Percentiles rank a stretch among this genome's conserved stretches.
Conservation (phyloP, 2,888 invertebrate genomes). For the Argyresthia albistria region DNA sequence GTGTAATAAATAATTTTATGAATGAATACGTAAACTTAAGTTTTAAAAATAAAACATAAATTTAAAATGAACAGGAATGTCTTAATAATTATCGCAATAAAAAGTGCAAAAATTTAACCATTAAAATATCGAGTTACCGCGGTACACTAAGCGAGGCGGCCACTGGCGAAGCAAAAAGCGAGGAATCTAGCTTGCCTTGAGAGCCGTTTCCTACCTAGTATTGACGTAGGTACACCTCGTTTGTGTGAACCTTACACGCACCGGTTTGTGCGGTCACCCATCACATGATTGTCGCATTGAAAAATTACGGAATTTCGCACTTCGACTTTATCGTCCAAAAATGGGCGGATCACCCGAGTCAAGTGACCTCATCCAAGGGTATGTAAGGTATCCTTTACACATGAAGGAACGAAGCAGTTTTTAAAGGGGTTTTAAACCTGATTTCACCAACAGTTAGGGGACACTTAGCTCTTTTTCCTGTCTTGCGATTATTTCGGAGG, state of each 20-base stretch:
- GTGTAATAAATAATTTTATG: no score
- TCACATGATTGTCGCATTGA: not conserved
- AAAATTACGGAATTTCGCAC: not conserved
- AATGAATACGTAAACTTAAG: no score
- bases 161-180: conserved; percentile 9
- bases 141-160: conserved; percentile 27
- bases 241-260: conserved; percentile 1
- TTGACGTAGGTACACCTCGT: conserved; percentile 21
- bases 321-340: not conserved
- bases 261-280: not conserved
- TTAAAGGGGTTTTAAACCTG: no score
- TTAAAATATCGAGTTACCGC: no score
- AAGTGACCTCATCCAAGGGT: not conserved
- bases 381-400: not conserved
- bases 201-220: conserved; percentile 55
- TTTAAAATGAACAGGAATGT: no score
- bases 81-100: no score
- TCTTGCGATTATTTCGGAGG: no score
- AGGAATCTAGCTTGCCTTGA: conserved; percentile 64
- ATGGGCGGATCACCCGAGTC: not conserved
- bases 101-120: no score
- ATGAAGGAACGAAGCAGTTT: not conserved
- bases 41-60: no score
- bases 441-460: no score
- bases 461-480: no score